Evolutionary conservation across 2,797 vertebrate species (phyloP).

Genomic region (Rousettus madagascariensis): DNA sequence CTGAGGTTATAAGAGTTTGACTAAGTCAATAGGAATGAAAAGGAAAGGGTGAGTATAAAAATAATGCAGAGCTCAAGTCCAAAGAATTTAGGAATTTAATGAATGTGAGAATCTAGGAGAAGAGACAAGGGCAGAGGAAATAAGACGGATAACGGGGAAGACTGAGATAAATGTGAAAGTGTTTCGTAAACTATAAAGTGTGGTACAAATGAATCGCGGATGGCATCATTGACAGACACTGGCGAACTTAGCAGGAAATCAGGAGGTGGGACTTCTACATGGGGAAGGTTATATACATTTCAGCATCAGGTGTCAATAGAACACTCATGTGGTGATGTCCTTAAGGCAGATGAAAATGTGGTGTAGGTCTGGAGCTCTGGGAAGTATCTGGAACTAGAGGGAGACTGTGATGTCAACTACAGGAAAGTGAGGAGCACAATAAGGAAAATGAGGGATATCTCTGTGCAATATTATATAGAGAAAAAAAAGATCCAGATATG

Average conservation of each 20-base stretch:
- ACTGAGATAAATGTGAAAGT: not conserved
- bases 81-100: not conserved
- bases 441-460: not conserved
- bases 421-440: not conserved
- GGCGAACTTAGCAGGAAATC: not conserved
- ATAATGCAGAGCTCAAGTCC: not conserved
- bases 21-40: not conserved
- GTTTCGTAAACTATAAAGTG: not conserved
- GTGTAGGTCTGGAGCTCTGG: not conserved
- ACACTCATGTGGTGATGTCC: not conserved
- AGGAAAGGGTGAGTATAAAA: not conserved
- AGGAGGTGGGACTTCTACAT: not conserved
- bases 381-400: not conserved
- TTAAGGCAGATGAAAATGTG: not conserved
- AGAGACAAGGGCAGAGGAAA: not conserved
- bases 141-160: not conserved
- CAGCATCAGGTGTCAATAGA: not conserved
- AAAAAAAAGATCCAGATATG: not conserved
- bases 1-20: not conserved
- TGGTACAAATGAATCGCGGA: not conserved
- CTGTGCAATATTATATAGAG: not conserved
- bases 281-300: not conserved
- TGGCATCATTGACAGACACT: not conserved
- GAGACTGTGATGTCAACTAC: not conserved
- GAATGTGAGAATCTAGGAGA: not conserved